Percentiles rank a stretch among this genome's conserved stretches.
Conservation (phyloP, 2,797 vertebrate species). For the Nasua narica region DNA sequence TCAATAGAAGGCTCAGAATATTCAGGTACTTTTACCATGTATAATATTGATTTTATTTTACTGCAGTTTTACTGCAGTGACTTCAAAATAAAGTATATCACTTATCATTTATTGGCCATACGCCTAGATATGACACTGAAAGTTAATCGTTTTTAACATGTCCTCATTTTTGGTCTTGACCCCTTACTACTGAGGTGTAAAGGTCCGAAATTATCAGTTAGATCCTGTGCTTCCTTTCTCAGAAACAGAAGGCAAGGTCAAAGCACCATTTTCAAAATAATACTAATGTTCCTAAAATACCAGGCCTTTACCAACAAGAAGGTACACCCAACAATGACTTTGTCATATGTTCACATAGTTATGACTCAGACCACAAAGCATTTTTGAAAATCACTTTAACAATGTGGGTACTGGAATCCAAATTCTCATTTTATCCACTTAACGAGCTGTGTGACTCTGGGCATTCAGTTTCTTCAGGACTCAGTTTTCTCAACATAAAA, state of each 20-base stretch:
- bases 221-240: neutral
- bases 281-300: neutral
- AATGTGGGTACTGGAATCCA: neutral
- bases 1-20: neutral
- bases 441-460: neutral
- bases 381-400: slow-evolving; percentile 2
- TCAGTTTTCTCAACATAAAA: neutral
- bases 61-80: neutral
- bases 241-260: neutral
- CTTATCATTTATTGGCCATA: neutral
- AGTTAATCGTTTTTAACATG: neutral
- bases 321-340: neutral
- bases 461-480: neutral
- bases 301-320: neutral
- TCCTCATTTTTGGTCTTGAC: neutral
- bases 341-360: neutral
- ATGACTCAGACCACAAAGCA: neutral
- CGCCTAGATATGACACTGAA: neutral
- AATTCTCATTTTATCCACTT: neutral
- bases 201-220: neutral
- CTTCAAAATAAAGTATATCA: neutral
- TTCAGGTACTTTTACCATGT: neutral
- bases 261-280: neutral
- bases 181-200: neutral
- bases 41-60: neutral